These are phyloP conservation scores for Hydropsyche betteni DNA, from an alignment of 2,888 invertebrate species.

Conservation along the genomic window DNA sequence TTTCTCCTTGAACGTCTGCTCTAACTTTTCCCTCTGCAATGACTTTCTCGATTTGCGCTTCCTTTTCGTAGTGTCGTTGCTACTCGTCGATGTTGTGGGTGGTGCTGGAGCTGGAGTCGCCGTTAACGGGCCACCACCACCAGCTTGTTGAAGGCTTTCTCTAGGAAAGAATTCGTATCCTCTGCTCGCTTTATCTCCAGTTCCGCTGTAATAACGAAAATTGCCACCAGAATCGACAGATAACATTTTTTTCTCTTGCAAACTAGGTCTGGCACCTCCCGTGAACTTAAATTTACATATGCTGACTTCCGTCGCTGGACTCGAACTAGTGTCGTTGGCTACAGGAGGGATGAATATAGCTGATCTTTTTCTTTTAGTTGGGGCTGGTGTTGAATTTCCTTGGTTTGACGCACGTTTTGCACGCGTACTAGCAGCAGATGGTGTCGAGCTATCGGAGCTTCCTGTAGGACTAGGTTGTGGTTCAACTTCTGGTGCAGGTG, in stretches of 20 bases:
- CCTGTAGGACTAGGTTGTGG: slow-evolving; percentile 61
- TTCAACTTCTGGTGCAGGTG: slow-evolving; percentile 56
- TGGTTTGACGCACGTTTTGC: slow-evolving; percentile 60
- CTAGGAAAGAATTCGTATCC: slow-evolving; percentile 82
- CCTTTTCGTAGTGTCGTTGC: slow-evolving; percentile 62
- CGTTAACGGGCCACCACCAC: slow-evolving; percentile 54
- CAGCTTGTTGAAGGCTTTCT: slow-evolving; percentile 67
- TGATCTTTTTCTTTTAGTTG: slow-evolving; percentile 79
- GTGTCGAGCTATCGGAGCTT: slow-evolving; percentile 57
- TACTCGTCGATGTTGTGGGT: slow-evolving; percentile 52
- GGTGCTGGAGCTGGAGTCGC: slow-evolving; percentile 54
- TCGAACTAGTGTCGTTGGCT: slow-evolving; percentile 75
- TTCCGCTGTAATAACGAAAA: slow-evolving; percentile 86
- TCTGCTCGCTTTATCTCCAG: slow-evolving; percentile 80
- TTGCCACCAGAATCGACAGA: slow-evolving; percentile 91
- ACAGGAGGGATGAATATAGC: slow-evolving; percentile 87
- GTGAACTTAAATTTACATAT: slow-evolving; percentile 95
- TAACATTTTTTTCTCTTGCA: slow-evolving; percentile 92
- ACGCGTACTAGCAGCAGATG: slow-evolving; percentile 59
- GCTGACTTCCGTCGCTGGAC: slow-evolving; percentile 84
- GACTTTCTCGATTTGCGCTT: slow-evolving; percentile 84
- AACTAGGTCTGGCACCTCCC: slow-evolving; percentile 86
- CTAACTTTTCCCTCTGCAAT: slow-evolving; percentile 85
- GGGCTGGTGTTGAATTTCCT: slow-evolving; percentile 56
- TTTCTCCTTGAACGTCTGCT: slow-evolving; percentile 92